Base-by-base conservation (phyloP, 2,888 invertebrate genomes). In the Epinotia bilunana region DNA sequence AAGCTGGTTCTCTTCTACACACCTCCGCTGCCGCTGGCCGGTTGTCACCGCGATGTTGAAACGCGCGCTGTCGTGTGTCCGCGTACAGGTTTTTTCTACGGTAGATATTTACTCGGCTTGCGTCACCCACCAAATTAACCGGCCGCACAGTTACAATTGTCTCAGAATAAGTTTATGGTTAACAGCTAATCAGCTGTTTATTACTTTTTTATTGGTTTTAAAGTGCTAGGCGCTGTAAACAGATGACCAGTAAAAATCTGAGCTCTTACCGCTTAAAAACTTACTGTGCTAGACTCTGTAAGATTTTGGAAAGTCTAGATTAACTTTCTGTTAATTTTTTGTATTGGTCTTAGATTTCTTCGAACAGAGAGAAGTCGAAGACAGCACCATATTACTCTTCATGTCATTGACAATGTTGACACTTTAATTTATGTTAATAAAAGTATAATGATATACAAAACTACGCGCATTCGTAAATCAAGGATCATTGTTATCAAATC, bases 51-150 rank as follows among this genome's bases (percentile, higher is more conserved):
- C 82, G 79, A 80, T 87, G 86, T 84, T 83, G 87, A 85, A 85
- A 86, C 78, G 78, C 80, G 76, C 80, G 69, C 55, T 33, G 74
- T 70, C 74, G 75, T 77, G 79, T 78, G 77, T 79, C 80, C 77
- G 78, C 33, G 82, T 85, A 86, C 88, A 84, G 85, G 86, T 87
- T 86, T 86, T 78, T 80, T 80, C 75, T 75, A 75, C 78, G 81
- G 80, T 82, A 80, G 82, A 80, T 82, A 78, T 80, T 82, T 82
- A 79, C 80, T 77, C 72, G 78, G 83, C 84, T 85, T 83, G 85
- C 84, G 84, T 85, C 88, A 86, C 81, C 78, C 80, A 83, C 85
- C 86, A 82, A 84, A 82, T 81, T 78, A 82, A 81, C 80, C 77
- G 68, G 74, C 76, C 67, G 74, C 74, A 53, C 53, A 53, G 67